These are phyloP conservation scores for Catalaphyllia jardinei DNA, from an alignment of 64 coral and sea anemone genomes.

Conservation along the genomic window DNA sequence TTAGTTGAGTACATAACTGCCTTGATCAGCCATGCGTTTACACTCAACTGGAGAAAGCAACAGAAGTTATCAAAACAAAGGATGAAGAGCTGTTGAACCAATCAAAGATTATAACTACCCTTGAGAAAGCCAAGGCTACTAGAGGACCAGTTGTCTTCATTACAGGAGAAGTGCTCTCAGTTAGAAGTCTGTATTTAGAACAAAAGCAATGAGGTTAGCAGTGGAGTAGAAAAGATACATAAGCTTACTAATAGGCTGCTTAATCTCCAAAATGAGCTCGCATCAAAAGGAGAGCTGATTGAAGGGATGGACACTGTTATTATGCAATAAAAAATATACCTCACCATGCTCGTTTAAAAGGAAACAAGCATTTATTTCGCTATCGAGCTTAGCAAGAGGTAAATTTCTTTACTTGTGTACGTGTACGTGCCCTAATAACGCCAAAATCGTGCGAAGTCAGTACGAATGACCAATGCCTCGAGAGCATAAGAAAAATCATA, in stretches of 20 bases:
- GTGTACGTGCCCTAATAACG: too few species aligned
- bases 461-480: too few species aligned
- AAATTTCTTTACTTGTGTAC: too few species aligned
- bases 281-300: constrained; percentile 11
- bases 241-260: background rate
- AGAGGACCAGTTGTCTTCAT: background rate
- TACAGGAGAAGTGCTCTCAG: constrained; percentile 2
- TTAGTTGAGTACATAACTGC: too few species aligned
- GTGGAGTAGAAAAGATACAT: background rate
- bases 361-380: too few species aligned
- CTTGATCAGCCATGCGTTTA: too few species aligned
- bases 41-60: constrained; percentile 3
- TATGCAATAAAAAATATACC: too few species aligned
- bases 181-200: background rate
- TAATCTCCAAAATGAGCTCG: constrained; percentile 15
- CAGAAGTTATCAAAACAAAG: constrained; percentile 6
- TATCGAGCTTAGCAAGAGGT: too few species aligned
- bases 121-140: background rate
- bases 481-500: too few species aligned
- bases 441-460: too few species aligned
- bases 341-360: too few species aligned
- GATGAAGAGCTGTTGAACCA: constrained; percentile 20
- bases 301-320: background rate
- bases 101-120: background rate
- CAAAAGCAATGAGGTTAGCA: background rate